Base-by-base conservation (phyloP, 2,113 vertebrate genomes). In the Hippocampus mohnikei region DNA sequence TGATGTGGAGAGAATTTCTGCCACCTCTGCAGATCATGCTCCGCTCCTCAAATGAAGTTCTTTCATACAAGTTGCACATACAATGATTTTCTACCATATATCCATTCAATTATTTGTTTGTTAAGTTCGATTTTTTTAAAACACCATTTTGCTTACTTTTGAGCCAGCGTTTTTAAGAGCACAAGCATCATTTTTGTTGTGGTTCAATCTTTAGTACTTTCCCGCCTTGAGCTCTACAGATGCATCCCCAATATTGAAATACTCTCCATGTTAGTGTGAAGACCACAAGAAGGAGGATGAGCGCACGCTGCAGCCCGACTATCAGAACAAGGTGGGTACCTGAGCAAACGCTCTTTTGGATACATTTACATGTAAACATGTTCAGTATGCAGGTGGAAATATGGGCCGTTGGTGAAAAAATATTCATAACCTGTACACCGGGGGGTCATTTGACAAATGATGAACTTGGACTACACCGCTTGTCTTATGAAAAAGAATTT, bases 331-430 rank as follows among this genome's bases (percentile, higher is more conserved):
- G 21, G 37, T 9, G 29, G 13, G 27, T 33, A 68, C 52, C 37
- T 79, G 85, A 89, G 82, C 79, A 66, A 25, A 62, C 70, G 71
- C 79, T 79, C 73, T 77, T 81, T 80, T 63, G 44, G 68, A 46
- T 63, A 41, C 74, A 88, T 91, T 90, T 90, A 91, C 69, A 84
- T 79, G 37, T 89, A 91, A 91, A 91, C 88, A 91, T 25, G 2
- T 65, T 68, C 58, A 79, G 76, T 74, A 76, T 90, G 81, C 84
- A 80, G 90, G 87, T 91, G 80, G 72, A 89, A 92, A 91, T 83
- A 90, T 16, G 75, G 89, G 84, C 74, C 61, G 67, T 37, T 16
- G 42, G 73, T 88, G 84, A 85, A 90, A 82, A 90, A 90, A 90
- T 83, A 84, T 41, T 23, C 59, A 48, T 18, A 6, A 50, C 63